Conservation (phyloP, 2,797 vertebrate genomes). For the Pelobates cultripes region DNA sequence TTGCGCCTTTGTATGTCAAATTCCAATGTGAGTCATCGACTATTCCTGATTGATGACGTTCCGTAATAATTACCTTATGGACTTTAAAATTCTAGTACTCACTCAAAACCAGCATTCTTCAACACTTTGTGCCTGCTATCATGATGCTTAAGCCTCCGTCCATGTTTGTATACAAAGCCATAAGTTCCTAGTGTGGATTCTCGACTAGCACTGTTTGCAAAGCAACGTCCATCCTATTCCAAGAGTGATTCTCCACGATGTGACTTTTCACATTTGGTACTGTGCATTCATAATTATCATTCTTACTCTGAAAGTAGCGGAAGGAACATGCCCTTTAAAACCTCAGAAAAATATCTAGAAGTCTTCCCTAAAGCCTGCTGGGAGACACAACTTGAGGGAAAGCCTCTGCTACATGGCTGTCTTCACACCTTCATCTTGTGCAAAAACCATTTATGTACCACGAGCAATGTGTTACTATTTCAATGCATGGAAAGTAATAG, state of each 20-base stretch:
- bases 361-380: constrained; percentile 23
- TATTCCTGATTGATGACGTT: too few species aligned
- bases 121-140: constrained; percentile 39
- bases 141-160: constrained; percentile 20
- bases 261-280: neutral
- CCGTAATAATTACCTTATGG: neutral
- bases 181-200: constrained; percentile 1
- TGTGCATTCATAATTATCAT: neutral
- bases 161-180: constrained; percentile 20
- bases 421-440: neutral
- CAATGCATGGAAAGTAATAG: neutral
- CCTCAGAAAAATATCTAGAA: neutral
- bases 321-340: neutral
- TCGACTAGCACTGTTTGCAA: neutral
- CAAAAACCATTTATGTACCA: neutral
- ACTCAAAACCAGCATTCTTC: constrained; percentile 46
- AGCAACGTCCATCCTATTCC: constrained; percentile 16
- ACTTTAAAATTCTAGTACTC: constrained; percentile 18
- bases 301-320: neutral
- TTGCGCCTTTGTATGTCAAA: constrained; percentile 8
- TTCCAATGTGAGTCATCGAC: neutral
- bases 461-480: neutral
- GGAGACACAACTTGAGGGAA: neutral
- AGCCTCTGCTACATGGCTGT: neutral
- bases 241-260: neutral